phyloP scores from a whole-genome alignment of 2,888 invertebrate species.

The Arrhopalites spinosus region DNA sequence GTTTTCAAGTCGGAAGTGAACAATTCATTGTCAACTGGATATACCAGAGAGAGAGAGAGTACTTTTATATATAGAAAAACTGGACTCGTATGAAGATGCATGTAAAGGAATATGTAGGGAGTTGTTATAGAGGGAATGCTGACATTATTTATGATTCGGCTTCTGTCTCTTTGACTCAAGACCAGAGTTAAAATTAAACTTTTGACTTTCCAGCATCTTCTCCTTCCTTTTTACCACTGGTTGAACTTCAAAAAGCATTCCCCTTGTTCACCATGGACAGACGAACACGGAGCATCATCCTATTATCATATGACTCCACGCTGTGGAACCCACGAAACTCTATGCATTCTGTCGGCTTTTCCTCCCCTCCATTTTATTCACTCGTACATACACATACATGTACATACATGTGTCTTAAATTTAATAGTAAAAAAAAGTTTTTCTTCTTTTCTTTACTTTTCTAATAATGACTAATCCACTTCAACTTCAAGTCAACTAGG shows the following conservation, averaged over 20 bases:
- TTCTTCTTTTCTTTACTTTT: too few species aligned
- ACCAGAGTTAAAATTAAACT: constrained; percentile 37
- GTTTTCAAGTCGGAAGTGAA: not conserved
- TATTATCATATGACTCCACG: not conserved
- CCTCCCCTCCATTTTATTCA: too few species aligned
- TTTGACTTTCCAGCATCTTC: constrained; percentile 19
- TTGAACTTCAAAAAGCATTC: constrained; percentile 19
- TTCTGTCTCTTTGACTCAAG: constrained; percentile 30
- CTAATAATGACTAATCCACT: too few species aligned
- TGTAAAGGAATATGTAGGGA: not conserved
- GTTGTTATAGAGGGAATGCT: not conserved
- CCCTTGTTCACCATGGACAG: not conserved
- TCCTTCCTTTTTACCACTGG: not conserved
- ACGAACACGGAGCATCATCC: not conserved
- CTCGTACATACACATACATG: too few species aligned
- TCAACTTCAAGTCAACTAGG: too few species aligned
- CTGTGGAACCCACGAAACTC: too few species aligned
- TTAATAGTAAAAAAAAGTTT: too few species aligned
- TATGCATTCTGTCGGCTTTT: too few species aligned
- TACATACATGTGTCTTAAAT: too few species aligned
- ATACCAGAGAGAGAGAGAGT: not conserved
- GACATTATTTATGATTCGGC: constrained; percentile 41
- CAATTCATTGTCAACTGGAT: not conserved
- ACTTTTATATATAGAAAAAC: too few species aligned
- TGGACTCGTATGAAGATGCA: not conserved